Conservation (phyloP, 2,113 vertebrate species). For the Petrocephalus microphthalmus region DNA sequence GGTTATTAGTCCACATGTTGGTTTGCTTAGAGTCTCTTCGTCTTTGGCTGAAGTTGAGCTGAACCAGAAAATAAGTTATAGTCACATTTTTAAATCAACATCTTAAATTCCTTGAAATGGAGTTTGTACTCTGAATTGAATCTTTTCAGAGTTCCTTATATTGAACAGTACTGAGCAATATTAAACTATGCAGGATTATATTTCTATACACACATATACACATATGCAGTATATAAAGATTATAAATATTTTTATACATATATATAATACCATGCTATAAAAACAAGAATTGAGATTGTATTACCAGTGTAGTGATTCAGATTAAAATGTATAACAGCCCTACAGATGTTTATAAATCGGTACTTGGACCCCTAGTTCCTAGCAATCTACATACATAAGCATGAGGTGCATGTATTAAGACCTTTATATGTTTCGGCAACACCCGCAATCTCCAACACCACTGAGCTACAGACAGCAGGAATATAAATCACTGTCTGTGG, state of each 20-base stretch:
- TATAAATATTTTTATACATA: neutral
- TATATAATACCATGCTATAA: neutral
- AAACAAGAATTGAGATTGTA: neutral
- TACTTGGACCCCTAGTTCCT: neutral
- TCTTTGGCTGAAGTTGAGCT: neutral
- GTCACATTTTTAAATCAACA: neutral
- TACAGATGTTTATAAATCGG: neutral
- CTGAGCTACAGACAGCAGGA: slow-evolving; percentile 42
- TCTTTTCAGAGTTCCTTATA: neutral
- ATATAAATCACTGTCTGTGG: slow-evolving; percentile 66
- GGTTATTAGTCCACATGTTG: neutral
- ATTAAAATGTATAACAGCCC: neutral
- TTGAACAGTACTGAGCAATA: neutral
- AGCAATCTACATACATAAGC: slow-evolving; percentile 45
- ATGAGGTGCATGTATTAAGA: slow-evolving; percentile 63
- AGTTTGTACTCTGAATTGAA: neutral
- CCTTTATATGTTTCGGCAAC: slow-evolving; percentile 50
- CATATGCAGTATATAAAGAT: neutral
- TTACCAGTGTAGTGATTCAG: neutral
- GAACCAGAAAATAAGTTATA: neutral
- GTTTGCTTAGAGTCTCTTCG: neutral
- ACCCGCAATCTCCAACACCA: slow-evolving; percentile 52
- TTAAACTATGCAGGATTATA: neutral
- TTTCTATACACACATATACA: neutral
- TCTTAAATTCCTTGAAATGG: neutral